Conservation (phyloP, 1,140 invertebrate species). For the Aphaenogaster floridana region DNA sequence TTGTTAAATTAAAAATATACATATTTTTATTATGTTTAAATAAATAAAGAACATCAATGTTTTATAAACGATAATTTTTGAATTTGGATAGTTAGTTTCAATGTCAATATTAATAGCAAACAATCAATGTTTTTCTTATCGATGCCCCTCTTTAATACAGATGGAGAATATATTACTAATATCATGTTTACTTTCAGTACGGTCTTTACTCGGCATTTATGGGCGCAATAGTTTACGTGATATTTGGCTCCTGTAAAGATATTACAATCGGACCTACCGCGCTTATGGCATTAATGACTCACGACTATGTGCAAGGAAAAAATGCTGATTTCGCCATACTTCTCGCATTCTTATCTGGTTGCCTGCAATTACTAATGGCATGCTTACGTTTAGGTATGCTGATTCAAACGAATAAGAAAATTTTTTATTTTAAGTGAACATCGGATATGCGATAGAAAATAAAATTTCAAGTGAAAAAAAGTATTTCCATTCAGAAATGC, state of each 20-base stretch:
- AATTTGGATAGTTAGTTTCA: no score
- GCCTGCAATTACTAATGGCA: slow-evolving; percentile 94
- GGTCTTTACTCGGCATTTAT: slow-evolving; percentile 97
- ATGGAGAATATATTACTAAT: not conserved
- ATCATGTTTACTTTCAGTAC: slow-evolving; percentile 88
- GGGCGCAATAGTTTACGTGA: slow-evolving; percentile 96
- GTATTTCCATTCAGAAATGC: slow-evolving; percentile 1
- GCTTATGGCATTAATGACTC: slow-evolving; percentile 94
- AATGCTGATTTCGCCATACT: slow-evolving; percentile 94
- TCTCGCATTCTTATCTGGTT: slow-evolving; percentile 93
- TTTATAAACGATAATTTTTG: no score
- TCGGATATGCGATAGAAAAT: slow-evolving; percentile 13
- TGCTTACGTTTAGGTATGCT: slow-evolving; percentile 92
- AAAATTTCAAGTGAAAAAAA: slow-evolving; percentile 23
- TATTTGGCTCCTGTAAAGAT: slow-evolving; percentile 96
- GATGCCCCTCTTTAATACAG: not conserved
- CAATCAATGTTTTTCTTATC: not conserved
- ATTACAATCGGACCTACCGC: slow-evolving; percentile 96
- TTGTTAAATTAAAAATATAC: no score
- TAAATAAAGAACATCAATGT: no score
- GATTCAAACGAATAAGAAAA: slow-evolving; percentile 9
- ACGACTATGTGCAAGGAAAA: slow-evolving; percentile 90
- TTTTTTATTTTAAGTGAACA: slow-evolving; percentile 20
- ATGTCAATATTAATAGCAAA: not conserved
- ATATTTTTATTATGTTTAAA: no score